These are phyloP conservation scores for Grantiella picta DNA, from an alignment of 2,113 vertebrate genomes.

Conservation along the genomic window DNA sequence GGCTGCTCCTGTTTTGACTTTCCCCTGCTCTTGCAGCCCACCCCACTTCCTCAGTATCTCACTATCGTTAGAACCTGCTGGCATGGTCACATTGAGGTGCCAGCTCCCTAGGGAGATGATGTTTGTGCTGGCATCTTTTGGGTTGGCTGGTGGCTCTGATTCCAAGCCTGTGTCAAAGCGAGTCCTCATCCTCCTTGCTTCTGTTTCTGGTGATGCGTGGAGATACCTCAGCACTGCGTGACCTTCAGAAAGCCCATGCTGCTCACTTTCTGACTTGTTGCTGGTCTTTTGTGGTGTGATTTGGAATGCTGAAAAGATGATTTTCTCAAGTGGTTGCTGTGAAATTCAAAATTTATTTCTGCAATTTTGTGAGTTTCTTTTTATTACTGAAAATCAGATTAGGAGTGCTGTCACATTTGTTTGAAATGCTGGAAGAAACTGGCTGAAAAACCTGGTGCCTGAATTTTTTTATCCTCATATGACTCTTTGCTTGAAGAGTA, in stretches of 20 bases:
- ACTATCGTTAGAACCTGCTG: not conserved
- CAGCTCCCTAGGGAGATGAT: not conserved
- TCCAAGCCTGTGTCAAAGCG: not conserved
- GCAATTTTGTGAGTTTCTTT: not conserved
- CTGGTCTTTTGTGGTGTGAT: not conserved
- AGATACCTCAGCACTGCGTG: accelerated
- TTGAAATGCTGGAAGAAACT: not conserved
- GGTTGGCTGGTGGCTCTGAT: not conserved
- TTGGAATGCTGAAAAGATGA: not conserved
- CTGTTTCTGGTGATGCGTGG: not conserved
- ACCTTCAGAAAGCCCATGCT: not conserved
- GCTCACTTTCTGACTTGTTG: not conserved
- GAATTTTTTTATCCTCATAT: not conserved
- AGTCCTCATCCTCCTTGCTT: not conserved
- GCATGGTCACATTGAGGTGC: not conserved
- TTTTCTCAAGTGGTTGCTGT: not conserved
- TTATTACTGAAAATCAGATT: not conserved
- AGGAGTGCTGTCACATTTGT: not conserved
- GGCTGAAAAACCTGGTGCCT: not conserved
- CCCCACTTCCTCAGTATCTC: not conserved
- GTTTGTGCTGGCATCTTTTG: not conserved
- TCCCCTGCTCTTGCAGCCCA: not conserved
- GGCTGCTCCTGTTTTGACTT: not conserved
- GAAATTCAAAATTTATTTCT: not conserved
- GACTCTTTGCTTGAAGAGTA: not conserved